These are phyloP conservation scores for Leptinotarsa defecta DNA, from an alignment of 1,140 invertebrate species.

Conservation along the genomic window DNA sequence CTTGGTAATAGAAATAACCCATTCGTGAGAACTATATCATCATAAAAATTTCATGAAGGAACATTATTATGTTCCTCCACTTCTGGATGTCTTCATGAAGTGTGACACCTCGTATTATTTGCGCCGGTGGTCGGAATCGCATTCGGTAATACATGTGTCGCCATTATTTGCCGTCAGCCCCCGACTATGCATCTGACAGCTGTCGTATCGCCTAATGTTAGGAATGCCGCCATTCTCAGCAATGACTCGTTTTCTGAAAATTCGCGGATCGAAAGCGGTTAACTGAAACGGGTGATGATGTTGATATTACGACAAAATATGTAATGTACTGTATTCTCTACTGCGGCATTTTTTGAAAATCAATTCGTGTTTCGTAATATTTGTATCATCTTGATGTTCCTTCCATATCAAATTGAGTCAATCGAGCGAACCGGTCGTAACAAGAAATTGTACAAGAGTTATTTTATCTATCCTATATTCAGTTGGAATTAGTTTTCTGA, in stretches of 20 bases:
- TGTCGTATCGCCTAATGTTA: constrained; percentile 49
- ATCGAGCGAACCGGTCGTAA: no score
- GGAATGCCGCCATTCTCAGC: constrained; percentile 2
- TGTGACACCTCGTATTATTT: constrained; percentile 55
- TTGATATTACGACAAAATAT: no score
- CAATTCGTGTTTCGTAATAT: no score
- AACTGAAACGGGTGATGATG: background rate
- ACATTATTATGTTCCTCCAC: constrained; percentile 47
- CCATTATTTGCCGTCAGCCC: constrained; percentile 53
- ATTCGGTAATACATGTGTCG: constrained; percentile 49
- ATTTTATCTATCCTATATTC: no score
- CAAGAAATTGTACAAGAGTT: no score
- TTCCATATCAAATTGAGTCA: no score
- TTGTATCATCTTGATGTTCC: no score
- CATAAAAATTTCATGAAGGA: constrained; percentile 56
- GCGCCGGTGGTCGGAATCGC: constrained; percentile 33
- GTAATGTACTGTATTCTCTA: no score
- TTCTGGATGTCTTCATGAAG: constrained; percentile 51
- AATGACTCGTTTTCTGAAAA: background rate
- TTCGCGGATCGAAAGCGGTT: background rate
- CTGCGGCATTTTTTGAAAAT: no score
- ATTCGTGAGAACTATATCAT: constrained; percentile 42
- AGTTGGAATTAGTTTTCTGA: no score
- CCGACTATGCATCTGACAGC: constrained; percentile 53
- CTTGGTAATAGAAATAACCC: background rate